Conservation (phyloP, 1,140 invertebrate genomes). For the Trichogramma pretiosum region DNA sequence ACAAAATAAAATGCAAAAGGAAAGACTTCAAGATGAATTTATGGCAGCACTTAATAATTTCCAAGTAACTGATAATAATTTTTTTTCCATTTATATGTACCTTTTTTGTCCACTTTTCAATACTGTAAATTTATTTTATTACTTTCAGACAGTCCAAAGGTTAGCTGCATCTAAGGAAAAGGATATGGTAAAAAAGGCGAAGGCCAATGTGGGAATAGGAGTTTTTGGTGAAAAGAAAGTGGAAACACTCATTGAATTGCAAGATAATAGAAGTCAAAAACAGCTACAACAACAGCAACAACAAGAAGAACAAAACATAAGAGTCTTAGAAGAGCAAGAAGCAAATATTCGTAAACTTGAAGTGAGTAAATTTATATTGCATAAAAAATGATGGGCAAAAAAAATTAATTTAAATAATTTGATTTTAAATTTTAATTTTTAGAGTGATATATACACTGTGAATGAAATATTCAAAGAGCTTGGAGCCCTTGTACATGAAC, state of each 20-base stretch:
- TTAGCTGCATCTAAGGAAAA: conserved; percentile 76
- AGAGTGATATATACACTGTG: conserved; percentile 90
- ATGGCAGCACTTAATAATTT: conserved; percentile 85
- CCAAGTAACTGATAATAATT: conserved; percentile 46
- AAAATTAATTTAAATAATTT: conserved; percentile 3
- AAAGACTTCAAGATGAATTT: conserved; percentile 89
- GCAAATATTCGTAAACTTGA: conserved; percentile 82
- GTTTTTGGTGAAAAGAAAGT: conserved; percentile 49
- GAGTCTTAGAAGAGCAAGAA: conserved; percentile 82
- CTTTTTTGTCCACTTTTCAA: not conserved
- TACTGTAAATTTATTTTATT: not conserved
- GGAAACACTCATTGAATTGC: conserved; percentile 57
- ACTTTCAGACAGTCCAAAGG: conserved; percentile 57
- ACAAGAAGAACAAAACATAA: conserved; percentile 77
- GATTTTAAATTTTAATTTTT: conserved; percentile 42
- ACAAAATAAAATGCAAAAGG: conserved; percentile 82
- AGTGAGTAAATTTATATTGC: conserved; percentile 49
- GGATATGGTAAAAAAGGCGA: conserved; percentile 65
- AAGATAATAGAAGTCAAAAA: conserved; percentile 49
- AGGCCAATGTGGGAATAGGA: conserved; percentile 46
- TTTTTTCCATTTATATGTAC: not conserved
- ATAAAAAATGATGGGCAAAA: not conserved
- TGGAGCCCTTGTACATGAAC: conserved; percentile 91
- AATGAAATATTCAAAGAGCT: conserved; percentile 99
- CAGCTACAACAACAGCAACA: conserved; percentile 64